A percentile compares a stretch with the other conserved stretches of the same genome.
Evolutionary conservation across 2,797 vertebrate species (phyloP).

Genomic region (Myotis planiceps): DNA sequence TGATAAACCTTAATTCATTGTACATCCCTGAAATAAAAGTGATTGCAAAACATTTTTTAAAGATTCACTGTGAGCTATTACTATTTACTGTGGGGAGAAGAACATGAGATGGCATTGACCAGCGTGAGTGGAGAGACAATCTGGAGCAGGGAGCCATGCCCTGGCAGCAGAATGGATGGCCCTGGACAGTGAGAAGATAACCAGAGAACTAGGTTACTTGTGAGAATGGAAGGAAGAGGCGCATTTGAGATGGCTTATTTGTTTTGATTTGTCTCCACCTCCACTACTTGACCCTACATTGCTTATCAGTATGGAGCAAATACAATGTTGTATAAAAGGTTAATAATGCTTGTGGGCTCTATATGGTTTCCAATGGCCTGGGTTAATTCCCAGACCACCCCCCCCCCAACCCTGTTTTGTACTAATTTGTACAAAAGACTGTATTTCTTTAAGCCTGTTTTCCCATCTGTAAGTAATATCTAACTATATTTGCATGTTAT

Average conservation of each 20-base stretch:
- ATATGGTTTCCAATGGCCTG: background rate
- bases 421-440: background rate
- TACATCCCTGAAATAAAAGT: background rate
- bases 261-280: background rate
- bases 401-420: background rate
- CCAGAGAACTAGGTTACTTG: background rate
- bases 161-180: fast-evolving
- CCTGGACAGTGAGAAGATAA: background rate
- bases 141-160: background rate
- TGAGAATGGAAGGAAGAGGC: background rate
- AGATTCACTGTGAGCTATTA: background rate
- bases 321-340: background rate
- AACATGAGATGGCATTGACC: background rate
- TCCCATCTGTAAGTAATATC: background rate
- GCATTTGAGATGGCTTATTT: background rate
- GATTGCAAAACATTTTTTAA: background rate
- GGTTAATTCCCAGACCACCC: background rate
- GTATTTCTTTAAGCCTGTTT: background rate
- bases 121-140: background rate
- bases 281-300: background rate
- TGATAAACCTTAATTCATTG: background rate
- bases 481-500: background rate
- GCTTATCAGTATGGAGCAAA: background rate
- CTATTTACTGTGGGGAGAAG: background rate
- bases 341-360: background rate